Conservation (phyloP, 2,797 vertebrate genomes). For the Thunnus albacares region DNA sequence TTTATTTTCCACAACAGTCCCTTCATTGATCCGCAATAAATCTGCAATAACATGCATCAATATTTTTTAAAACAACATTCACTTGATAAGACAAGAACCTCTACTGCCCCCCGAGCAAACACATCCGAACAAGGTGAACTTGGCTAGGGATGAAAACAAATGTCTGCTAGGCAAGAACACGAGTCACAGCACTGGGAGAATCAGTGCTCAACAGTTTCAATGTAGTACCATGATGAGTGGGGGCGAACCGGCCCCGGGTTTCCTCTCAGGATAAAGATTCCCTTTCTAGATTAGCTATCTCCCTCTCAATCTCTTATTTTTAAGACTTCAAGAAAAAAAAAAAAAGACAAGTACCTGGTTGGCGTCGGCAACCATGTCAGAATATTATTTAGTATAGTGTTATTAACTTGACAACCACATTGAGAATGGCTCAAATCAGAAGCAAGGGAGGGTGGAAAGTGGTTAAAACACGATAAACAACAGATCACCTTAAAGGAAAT, state of each 20-base stretch:
- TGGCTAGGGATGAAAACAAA: constrained; percentile 73
- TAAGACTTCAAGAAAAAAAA: constrained; percentile 47
- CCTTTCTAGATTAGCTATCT: constrained; percentile 48
- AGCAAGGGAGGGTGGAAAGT: constrained; percentile 45
- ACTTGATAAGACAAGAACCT: constrained; percentile 69
- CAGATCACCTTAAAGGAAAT: constrained; percentile 21
- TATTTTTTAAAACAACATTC: constrained; percentile 69
- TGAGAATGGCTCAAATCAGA: constrained; percentile 74
- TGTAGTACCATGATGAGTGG: constrained; percentile 74
- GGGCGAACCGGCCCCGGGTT: constrained; percentile 51
- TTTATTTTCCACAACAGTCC: constrained; percentile 53
- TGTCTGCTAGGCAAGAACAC: constrained; percentile 80
- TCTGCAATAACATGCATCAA: constrained; percentile 73
- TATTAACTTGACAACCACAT: constrained; percentile 65
- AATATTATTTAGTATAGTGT: constrained; percentile 60
- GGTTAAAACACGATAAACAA: constrained; percentile 48
- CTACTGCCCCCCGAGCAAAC: constrained; percentile 65
- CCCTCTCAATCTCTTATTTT: constrained; percentile 28
- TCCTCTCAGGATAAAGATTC: constrained; percentile 62
- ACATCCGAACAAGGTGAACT: constrained; percentile 59
- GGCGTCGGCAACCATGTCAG: constrained; percentile 75
- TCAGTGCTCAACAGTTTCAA: constrained; percentile 75
- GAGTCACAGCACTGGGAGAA: constrained; percentile 74
- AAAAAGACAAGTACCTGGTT: constrained; percentile 61
- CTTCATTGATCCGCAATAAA: constrained; percentile 84